phyloP scores from a whole-genome alignment of 1,140 invertebrate genomes.

The Oppia nitens region DNA sequence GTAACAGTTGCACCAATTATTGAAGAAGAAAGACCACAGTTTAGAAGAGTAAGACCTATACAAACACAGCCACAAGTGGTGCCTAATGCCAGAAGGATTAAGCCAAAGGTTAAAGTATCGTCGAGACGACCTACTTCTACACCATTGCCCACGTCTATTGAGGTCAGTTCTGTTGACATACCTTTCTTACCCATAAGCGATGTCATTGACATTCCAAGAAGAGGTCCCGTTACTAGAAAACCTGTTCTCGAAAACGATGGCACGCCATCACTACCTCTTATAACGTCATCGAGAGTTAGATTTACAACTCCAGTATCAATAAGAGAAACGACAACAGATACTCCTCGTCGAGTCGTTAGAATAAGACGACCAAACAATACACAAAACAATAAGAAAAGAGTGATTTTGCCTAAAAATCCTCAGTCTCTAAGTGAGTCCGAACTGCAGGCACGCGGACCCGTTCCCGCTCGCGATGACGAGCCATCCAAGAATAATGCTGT shows the following conservation, averaged over 20 bases:
- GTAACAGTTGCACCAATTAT: neutral
- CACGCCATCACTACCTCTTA: neutral
- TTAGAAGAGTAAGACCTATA: neutral
- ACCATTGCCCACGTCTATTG: neutral
- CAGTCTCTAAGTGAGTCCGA: neutral
- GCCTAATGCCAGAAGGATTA: neutral
- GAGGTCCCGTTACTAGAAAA: neutral
- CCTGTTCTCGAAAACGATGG: neutral
- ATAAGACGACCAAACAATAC: neutral
- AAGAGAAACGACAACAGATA: neutral
- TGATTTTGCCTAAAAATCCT: neutral
- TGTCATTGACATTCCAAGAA: neutral
- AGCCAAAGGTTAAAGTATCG: neutral
- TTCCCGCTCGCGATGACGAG: constrained; percentile 1
- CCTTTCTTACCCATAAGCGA: neutral
- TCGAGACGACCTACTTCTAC: neutral
- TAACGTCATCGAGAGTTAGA: neutral
- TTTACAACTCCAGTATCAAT: neutral
- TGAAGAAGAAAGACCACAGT: neutral
- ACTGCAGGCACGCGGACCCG: neutral
- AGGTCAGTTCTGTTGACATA: neutral
- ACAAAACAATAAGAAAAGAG: neutral
- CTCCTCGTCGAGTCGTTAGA: neutral
- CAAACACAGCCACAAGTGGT: neutral
- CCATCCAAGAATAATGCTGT: neutral